Percentiles rank a stretch among this genome's conserved stretches.
These are phyloP conservation scores for Paralvinella palmiformis DNA, from an alignment of 1,140 invertebrate genomes.

Conservation along the genomic window DNA sequence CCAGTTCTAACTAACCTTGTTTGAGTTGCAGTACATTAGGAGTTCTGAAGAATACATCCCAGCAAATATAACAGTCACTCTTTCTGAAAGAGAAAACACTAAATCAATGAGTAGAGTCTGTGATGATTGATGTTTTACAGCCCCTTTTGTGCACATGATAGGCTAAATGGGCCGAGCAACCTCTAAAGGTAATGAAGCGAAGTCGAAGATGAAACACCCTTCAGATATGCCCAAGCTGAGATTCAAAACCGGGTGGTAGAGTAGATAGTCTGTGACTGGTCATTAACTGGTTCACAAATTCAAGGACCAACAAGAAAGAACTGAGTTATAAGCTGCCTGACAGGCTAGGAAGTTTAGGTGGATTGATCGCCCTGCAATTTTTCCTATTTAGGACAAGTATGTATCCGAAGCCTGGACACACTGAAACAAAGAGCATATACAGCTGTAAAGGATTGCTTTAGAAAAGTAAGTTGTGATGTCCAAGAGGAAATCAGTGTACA, in stretches of 20 bases:
- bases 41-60: slow-evolving; percentile 35
- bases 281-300: background rate
- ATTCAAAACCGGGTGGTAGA: background rate
- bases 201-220: background rate
- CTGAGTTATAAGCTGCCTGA: background rate
- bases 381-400: too few species aligned
- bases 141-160: too few species aligned
- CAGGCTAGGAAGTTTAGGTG: too few species aligned
- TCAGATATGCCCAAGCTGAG: background rate
- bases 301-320: background rate
- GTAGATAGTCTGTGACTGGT: background rate
- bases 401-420: too few species aligned
- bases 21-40: slow-evolving; percentile 35
- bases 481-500: too few species aligned
- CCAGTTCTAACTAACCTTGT: slow-evolving; percentile 25
- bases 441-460: too few species aligned
- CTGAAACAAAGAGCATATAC: too few species aligned
- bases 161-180: too few species aligned
- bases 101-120: background rate
- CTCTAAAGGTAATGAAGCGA: too few species aligned
- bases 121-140: background rate
- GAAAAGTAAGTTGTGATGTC: too few species aligned
- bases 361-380: too few species aligned
- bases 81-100: background rate
- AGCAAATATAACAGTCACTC: slow-evolving; percentile 28